phyloP scores from a whole-genome alignment of 2,888 invertebrate species.

The Ashinkailepas kermadecensis region DNA sequence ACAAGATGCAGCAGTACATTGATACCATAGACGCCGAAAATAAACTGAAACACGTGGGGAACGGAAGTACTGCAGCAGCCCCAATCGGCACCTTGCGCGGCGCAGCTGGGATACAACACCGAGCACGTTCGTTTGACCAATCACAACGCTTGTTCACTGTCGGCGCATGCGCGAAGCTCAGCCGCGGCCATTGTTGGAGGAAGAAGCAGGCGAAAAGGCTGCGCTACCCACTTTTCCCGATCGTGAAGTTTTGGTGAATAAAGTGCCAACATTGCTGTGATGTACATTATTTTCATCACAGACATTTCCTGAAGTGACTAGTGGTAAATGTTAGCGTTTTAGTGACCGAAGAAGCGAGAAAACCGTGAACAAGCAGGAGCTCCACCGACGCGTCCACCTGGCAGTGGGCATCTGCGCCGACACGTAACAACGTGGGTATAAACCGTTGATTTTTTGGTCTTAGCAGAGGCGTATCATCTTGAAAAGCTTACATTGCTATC shows the following conservation, averaged over 20 bases:
- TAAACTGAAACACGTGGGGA: too few species aligned
- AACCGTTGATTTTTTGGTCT: background rate
- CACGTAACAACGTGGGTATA: conserved; percentile 13
- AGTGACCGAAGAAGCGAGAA: background rate
- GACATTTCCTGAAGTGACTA: background rate
- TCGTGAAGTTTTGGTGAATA: conserved; percentile 5
- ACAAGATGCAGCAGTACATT: too few species aligned
- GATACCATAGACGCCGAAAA: too few species aligned
- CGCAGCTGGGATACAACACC: background rate
- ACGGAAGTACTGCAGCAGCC: too few species aligned
- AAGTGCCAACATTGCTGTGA: background rate
- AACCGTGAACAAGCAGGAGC: background rate
- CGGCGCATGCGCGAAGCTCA: conserved; percentile 13
- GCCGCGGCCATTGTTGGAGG: conserved; percentile 13
- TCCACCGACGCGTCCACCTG: conserved; percentile 4
- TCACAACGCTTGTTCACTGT: background rate
- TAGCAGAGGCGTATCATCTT: background rate
- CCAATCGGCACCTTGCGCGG: background rate
- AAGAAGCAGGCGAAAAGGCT: conserved; percentile 21
- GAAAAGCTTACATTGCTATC: conserved; percentile 30
- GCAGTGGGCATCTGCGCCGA: conserved; percentile 12
- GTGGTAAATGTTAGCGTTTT: background rate
- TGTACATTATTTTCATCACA: background rate
- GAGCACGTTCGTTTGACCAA: background rate
- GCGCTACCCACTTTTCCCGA: conserved; percentile 7